Evolutionary conservation across 2,113 vertebrate species (phyloP).

Genomic region (Melanotaenia duboulayi): DNA sequence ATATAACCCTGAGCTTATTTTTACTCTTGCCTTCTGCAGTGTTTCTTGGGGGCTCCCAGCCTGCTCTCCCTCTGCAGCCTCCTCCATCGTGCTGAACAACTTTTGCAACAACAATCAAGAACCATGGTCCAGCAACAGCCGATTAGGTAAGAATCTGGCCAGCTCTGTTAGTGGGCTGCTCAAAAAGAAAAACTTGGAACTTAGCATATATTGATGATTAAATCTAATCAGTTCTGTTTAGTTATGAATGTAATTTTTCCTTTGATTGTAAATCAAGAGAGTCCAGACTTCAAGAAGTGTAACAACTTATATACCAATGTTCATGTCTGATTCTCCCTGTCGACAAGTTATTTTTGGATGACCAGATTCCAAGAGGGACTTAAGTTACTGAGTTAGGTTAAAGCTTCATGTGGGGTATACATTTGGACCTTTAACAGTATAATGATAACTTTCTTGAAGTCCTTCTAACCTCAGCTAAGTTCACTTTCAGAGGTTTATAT

Average conservation of each 20-base stretch:
- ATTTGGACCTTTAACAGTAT: background rate
- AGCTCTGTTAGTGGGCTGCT: background rate
- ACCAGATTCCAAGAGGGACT: constrained; percentile 15
- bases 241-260: too few relatives aligned
- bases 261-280: too few relatives aligned
- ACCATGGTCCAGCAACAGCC: constrained; percentile 85
- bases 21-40: constrained; percentile 61
- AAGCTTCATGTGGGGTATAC: background rate
- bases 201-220: background rate
- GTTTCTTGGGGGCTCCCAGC: constrained; percentile 64
- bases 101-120: constrained; percentile 44
- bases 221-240: background rate
- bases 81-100: constrained; percentile 34
- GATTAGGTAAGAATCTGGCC: constrained; percentile 79
- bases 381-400: background rate
- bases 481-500: background rate
- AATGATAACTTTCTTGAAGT: background rate
- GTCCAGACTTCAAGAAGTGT: background rate
- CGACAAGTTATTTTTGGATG: constrained; percentile 44
- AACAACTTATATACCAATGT: background rate
- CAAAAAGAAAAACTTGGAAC: background rate
- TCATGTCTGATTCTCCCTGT: constrained; percentile 12
- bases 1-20: constrained; percentile 53
- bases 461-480: background rate
- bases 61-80: constrained; percentile 67